These are phyloP conservation scores for Malurus alboscapulatus DNA, from an alignment of 2,113 vertebrate species.

Conservation along the genomic window DNA sequence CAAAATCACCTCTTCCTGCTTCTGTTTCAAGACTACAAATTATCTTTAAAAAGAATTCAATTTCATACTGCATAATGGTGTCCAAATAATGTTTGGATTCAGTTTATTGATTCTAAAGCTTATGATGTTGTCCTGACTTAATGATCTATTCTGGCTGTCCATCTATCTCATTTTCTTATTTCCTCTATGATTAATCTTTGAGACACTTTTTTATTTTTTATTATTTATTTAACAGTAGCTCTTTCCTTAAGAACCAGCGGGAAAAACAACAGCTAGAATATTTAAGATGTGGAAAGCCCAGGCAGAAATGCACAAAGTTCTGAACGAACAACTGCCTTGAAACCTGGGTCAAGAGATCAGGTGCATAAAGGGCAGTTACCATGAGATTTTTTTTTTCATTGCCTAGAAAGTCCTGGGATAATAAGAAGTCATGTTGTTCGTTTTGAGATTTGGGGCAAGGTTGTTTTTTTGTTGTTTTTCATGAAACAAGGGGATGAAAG, in stretches of 20 bases:
- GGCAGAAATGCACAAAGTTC: slow-evolving; percentile 52
- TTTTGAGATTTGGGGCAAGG: neutral
- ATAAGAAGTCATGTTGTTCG: slow-evolving; percentile 17
- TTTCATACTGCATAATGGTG: neutral
- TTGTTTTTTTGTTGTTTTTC: neutral
- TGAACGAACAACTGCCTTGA: slow-evolving; percentile 57
- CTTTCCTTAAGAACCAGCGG: neutral
- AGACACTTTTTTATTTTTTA: neutral
- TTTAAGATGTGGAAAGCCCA: slow-evolving; percentile 36
- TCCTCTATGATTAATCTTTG: slow-evolving; percentile 11
- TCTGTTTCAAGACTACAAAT: neutral
- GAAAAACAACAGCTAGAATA: slow-evolving; percentile 34
- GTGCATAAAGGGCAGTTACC: slow-evolving; percentile 60
- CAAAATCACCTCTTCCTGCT: neutral
- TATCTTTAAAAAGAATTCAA: neutral
- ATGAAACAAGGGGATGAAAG: neutral
- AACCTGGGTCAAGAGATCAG: slow-evolving; percentile 71
- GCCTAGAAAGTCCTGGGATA: slow-evolving; percentile 45
- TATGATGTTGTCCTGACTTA: slow-evolving; percentile 17
- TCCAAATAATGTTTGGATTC: slow-evolving; percentile 21
- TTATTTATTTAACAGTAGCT: neutral
- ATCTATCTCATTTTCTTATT: slow-evolving; percentile 15
- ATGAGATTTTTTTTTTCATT: slow-evolving; percentile 50
- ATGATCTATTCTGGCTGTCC: neutral
- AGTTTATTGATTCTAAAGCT: slow-evolving; percentile 29